Conservation (phyloP, 2,888 invertebrate genomes). For the Pelosia muscerda region DNA sequence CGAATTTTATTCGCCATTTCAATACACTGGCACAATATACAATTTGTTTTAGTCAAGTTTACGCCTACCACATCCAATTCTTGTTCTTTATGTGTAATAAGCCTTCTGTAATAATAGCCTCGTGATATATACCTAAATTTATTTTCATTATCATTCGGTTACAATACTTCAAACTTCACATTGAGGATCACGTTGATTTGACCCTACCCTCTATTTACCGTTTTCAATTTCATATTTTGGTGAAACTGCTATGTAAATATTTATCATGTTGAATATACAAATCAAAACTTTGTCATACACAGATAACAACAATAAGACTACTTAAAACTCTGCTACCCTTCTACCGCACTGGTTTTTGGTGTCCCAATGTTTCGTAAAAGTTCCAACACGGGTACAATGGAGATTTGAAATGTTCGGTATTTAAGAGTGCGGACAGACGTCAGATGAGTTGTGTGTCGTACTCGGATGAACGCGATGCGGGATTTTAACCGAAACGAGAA, state of each 20-base stretch:
- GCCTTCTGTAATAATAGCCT: neutral
- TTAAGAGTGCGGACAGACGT: constrained; percentile 56
- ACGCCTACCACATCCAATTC: neutral
- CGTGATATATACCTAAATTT: neutral
- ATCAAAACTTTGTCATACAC: constrained; percentile 40
- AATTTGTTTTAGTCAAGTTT: constrained; percentile 31
- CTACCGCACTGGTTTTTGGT: constrained; percentile 53
- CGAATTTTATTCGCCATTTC: constrained; percentile 45
- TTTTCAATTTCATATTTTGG: neutral
- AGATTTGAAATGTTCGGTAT: constrained; percentile 62
- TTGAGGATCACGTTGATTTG: neutral
- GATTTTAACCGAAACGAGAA: constrained; percentile 48
- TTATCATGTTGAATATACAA: constrained; percentile 16
- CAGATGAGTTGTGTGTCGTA: constrained; percentile 54
- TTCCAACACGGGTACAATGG: constrained; percentile 56
- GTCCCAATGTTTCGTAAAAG: constrained; percentile 52
- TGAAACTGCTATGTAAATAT: neutral
- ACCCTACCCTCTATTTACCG: neutral
- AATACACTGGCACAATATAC: constrained; percentile 41
- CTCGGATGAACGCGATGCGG: constrained; percentile 56
- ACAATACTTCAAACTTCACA: neutral
- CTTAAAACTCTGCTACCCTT: constrained; percentile 47
- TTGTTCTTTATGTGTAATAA: neutral
- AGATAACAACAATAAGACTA: constrained; percentile 43
- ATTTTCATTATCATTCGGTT: neutral